Evolutionary conservation across 37 sponge, comb jelly and placozoan species (phyloP).

Genomic region (Crambe crambe): DNA sequence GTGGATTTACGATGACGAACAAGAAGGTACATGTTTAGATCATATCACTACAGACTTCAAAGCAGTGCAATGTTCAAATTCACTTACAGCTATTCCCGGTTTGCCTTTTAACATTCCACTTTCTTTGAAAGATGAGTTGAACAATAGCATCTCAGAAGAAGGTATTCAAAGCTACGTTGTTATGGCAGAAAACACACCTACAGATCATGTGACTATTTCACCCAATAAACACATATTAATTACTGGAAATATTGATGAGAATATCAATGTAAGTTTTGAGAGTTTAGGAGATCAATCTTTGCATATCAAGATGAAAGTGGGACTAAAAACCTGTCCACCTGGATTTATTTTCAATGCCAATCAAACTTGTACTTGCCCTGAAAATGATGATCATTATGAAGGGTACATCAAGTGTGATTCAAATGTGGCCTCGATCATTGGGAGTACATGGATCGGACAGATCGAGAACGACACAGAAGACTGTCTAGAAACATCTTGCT

Average conservation of each 20-base stretch:
- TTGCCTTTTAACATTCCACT: slow-evolving; percentile 1
- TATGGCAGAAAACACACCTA: too few relatives aligned
- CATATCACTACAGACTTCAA: not conserved
- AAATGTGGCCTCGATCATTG: not conserved
- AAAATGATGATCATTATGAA: not conserved
- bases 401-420: not conserved
- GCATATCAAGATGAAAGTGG: not conserved
- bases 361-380: too few relatives aligned
- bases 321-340: slow-evolving; percentile 5
- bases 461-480: not conserved
- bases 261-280: not conserved
- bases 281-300: not conserved
- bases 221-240: not conserved
- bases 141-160: not conserved
- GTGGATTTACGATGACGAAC: not conserved
- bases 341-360: not conserved
- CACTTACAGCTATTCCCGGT: slow-evolving; percentile 47
- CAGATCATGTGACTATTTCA: not conserved
- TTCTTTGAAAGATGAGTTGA: not conserved
- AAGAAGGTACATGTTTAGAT: not conserved
- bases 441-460: slow-evolving; percentile 24
- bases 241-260: not conserved
- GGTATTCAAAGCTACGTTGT: not conserved
- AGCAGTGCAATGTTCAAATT: too few relatives aligned
- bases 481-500: too few relatives aligned